Base-by-base conservation (phyloP, 2,797 vertebrate genomes). In the Molothrus ater region DNA sequence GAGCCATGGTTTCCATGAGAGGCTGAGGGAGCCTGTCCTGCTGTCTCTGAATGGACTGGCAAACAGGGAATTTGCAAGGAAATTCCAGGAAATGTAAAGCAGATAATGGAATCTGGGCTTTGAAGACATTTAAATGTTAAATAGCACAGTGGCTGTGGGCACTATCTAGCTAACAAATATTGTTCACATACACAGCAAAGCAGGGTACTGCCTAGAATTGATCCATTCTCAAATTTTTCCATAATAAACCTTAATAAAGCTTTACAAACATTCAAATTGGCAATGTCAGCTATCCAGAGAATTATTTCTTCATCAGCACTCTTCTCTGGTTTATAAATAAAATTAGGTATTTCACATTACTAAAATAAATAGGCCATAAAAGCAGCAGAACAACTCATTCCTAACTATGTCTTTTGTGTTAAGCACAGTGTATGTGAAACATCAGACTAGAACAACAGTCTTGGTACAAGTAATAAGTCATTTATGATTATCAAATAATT, bases 261-360 rank as follows among this genome's bases (percentile, higher is more conserved):
- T 56, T 64, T 86, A 70, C 26, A 91, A 74, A 18, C 34, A 59
- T 71, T 92, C 80, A 70, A 83, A 88, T 42, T 88, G 84, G 59
- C 94, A 85, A 5, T 10, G 18, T 82, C 80, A 95, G 54, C 78
- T 61, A 63, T 45, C 47, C 71, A 80, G 88, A 74, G 57, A 93
- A 76, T 91, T 81, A 72, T 18, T 89, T 88, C 75, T 91, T 80
- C 57, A 71, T 89, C 83, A 90, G 69, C 79, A 79, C 24, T 93
- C 71, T 79, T 56, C 50, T 65, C 80, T 70, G 83, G 88, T 92
- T 95, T 86, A 92, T 96, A 93, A 95, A 95, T 92, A 94, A 96
- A 95, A 90, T 73, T 10, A 95, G 78, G 50, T 54, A 88, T 69
- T 80, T 83, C 51, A 29, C 65, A 51, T 78, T 81, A 74, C 91